A percentile compares a stretch with the other conserved stretches of the same genome.
Conservation (phyloP, 2,888 invertebrate species). For the Drosophila tanythrix region DNA sequence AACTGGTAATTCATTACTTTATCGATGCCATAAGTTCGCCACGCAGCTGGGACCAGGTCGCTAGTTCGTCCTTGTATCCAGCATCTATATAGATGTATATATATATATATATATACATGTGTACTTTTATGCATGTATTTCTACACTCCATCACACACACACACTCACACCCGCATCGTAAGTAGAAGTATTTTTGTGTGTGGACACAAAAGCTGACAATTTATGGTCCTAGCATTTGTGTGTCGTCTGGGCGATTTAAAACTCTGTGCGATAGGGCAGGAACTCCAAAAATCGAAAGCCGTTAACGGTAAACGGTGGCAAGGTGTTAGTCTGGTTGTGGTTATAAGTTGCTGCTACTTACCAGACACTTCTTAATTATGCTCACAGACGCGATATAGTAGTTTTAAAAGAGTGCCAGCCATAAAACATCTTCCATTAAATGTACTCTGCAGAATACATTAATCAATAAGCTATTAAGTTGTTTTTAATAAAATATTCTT, state of each 20-base stretch:
- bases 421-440: neutral
- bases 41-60: slow-evolving; percentile 75
- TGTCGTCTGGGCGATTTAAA: slow-evolving; percentile 56
- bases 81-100: slow-evolving; percentile 23
- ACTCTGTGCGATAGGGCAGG: slow-evolving; percentile 42
- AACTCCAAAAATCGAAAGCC: neutral
- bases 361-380: slow-evolving; percentile 35
- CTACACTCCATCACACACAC: neutral
- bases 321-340: slow-evolving; percentile 21
- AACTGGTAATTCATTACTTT: slow-evolving; percentile 82
- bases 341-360: slow-evolving; percentile 31
- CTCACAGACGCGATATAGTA: neutral
- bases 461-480: neutral
- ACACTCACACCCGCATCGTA: slow-evolving; percentile 17
- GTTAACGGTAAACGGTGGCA: neutral
- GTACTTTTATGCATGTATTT: slow-evolving; percentile 3
- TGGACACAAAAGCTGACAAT: slow-evolving; percentile 76
- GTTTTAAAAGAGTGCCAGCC: neutral
- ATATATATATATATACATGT: neutral
- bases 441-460: neutral
- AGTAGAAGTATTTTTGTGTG: slow-evolving; percentile 54
- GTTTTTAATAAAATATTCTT: neutral
- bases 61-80: slow-evolving; percentile 26
- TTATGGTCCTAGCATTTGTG: slow-evolving; percentile 63
- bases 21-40: slow-evolving; percentile 76